phyloP scores from a whole-genome alignment of 2,797 vertebrate genomes.

The Agapornis canus region DNA sequence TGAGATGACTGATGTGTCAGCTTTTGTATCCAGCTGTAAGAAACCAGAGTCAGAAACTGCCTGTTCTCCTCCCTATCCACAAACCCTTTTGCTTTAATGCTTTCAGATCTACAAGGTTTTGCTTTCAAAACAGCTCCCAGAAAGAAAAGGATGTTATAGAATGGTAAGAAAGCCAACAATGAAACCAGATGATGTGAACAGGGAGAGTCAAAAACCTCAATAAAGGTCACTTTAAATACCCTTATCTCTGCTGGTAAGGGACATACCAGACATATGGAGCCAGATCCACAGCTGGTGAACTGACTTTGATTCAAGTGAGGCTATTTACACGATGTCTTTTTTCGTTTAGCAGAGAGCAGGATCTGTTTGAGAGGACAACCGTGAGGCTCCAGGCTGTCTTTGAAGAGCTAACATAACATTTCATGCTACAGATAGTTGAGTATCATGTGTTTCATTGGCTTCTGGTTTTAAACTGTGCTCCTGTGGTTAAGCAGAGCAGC shows the following conservation, averaged over 20 bases:
- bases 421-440: neutral
- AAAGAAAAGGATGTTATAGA: neutral
- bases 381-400: neutral
- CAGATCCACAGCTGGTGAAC: neutral
- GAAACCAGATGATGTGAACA: neutral
- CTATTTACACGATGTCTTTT: neutral
- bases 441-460: neutral
- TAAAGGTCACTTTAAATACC: neutral
- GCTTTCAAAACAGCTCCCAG: neutral
- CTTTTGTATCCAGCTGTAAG: neutral
- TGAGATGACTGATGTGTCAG: neutral
- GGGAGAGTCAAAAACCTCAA: neutral
- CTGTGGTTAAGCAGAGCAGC: neutral
- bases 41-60: neutral
- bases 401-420: neutral
- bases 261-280: neutral
- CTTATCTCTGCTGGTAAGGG: neutral
- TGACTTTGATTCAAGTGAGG: neutral
- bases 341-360: neutral
- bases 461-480: neutral
- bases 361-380: neutral
- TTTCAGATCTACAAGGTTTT: neutral
- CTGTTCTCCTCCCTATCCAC: neutral
- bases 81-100: neutral
- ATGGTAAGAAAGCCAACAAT: neutral